A percentile compares a stretch with the other conserved stretches of the same genome.
These are phyloP conservation scores for Lycaon pictus DNA, from an alignment of 2,113 vertebrate species.

Conservation along the genomic window DNA sequence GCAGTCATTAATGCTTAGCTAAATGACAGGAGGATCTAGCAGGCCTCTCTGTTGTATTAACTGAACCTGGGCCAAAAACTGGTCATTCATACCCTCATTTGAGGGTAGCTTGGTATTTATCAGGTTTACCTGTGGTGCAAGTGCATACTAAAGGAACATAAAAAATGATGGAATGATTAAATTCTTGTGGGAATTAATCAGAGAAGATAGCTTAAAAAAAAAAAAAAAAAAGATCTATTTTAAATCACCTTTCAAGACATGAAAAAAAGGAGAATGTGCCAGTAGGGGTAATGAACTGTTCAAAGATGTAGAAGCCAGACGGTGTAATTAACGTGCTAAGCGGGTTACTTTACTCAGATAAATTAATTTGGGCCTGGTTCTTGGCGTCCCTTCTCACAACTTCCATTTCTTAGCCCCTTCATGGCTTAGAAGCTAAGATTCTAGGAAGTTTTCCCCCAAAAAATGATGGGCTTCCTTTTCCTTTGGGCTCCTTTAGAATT, in stretches of 20 bases:
- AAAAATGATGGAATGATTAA: conserved; percentile 15
- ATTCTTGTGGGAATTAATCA: conserved; percentile 21
- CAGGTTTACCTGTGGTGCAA: neutral
- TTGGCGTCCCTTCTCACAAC: neutral
- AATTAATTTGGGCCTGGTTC: conserved; percentile 15
- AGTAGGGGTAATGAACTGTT: neutral
- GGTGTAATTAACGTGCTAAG: neutral
- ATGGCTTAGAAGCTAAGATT: conserved; percentile 41
- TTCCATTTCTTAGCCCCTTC: conserved; percentile 30
- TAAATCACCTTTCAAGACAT: conserved; percentile 48
- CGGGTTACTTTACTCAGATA: neutral
- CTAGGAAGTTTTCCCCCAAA: neutral
- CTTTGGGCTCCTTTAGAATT: neutral
- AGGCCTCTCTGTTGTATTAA: neutral
- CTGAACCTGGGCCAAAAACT: conserved; percentile 6
- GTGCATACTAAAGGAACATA: conserved; percentile 23
- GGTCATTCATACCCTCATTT: neutral
- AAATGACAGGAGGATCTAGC: neutral
- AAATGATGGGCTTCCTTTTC: neutral
- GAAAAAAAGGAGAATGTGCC: neutral
- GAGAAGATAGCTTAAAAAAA: neutral
- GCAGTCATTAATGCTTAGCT: neutral
- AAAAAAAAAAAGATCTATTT: neutral
- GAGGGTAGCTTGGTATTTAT: conserved; percentile 16
- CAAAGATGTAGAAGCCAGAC: neutral